Evolutionary conservation across 1,140 invertebrate species (phyloP).

Genomic region (Telenomus remus): DNA sequence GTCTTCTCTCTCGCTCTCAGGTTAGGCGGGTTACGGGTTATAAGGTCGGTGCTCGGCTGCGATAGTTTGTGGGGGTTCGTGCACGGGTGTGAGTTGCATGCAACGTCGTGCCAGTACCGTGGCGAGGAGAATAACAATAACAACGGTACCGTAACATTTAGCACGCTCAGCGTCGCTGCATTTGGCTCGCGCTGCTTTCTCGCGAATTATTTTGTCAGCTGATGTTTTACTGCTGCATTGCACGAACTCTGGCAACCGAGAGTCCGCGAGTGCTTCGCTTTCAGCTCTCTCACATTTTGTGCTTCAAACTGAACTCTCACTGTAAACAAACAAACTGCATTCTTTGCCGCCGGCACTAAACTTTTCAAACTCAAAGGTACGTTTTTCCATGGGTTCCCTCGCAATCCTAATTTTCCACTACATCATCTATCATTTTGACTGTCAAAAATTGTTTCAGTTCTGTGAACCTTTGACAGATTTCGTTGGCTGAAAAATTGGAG

Average conservation of each 20-base stretch:
- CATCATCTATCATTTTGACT: too few species aligned
- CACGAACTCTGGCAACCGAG: neutral
- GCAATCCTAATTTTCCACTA: too few species aligned
- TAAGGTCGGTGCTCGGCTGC: conserved; percentile 18
- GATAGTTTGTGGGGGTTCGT: conserved; percentile 12
- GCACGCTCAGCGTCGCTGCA: neutral
- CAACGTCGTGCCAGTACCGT: neutral
- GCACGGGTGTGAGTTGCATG: conserved; percentile 4
- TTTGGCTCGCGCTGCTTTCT: conserved; percentile 5
- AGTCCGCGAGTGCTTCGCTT: neutral
- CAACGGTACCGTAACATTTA: neutral
- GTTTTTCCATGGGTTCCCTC: too few species aligned
- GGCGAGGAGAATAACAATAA: conserved; percentile 10
- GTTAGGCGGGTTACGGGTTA: conserved; percentile 8
- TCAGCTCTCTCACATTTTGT: conserved; percentile 1
- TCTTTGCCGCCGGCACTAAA: neutral
- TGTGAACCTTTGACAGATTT: too few species aligned
- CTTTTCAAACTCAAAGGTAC: too few species aligned
- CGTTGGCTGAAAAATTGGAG: neutral
- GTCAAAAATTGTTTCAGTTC: too few species aligned
- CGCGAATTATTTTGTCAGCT: conserved; percentile 6
- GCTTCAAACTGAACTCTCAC: neutral
- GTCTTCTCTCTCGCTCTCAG: neutral
- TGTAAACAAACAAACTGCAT: neutral
- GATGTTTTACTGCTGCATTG: conserved; percentile 11